Percentiles rank a stretch among this genome's conserved stretches.
Conservation (phyloP, 2,113 vertebrate genomes). For the Bothrops jararaca region DNA sequence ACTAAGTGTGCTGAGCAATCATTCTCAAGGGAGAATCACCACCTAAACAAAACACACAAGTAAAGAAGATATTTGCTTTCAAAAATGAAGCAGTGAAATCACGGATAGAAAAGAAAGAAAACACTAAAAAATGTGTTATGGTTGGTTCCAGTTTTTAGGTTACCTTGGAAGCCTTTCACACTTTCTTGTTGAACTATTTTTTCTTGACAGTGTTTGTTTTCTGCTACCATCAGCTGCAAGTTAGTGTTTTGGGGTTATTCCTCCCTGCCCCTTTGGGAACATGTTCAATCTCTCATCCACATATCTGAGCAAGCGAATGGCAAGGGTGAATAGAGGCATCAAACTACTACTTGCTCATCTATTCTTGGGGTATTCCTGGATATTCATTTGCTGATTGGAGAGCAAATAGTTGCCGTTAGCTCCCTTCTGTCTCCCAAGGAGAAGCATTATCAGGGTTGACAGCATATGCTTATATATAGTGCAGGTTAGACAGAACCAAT, state of each 20-base stretch:
- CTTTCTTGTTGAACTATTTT: neutral
- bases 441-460: neutral
- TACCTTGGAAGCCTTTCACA: neutral
- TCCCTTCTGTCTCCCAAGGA: neutral
- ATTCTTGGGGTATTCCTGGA: neutral
- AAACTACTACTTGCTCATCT: neutral
- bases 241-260: neutral
- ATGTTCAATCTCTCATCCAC: neutral
- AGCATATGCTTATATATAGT: neutral
- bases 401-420: neutral
- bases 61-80: neutral
- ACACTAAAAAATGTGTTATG: neutral
- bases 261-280: neutral
- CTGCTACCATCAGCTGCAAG: neutral
- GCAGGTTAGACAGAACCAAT: neutral
- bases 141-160: neutral
- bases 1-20: neutral
- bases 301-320: neutral
- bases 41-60: neutral
- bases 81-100: neutral
- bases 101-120: neutral
- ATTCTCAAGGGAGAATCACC: neutral
- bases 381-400: neutral
- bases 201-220: neutral
- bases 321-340: neutral